phyloP scores from a whole-genome alignment of 2,113 vertebrate species.

The Heterotilapia buettikoferi region DNA sequence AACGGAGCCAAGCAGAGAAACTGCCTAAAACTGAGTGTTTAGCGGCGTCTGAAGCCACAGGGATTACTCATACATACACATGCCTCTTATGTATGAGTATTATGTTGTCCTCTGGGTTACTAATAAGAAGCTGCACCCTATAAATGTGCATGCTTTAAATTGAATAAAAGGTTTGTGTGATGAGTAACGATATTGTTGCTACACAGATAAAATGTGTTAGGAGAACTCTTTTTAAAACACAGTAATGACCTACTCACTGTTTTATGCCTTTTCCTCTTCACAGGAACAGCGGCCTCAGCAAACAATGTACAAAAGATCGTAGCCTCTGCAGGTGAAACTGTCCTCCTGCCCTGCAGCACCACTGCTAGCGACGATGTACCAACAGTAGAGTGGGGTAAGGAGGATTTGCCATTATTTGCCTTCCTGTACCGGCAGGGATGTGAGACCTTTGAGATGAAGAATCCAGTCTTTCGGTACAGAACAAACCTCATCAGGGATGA shows the following conservation, averaged over 20 bases:
- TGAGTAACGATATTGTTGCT: neutral
- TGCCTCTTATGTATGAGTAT: neutral
- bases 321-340: neutral
- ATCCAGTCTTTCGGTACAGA: neutral
- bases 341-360: neutral
- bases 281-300: fast-evolving
- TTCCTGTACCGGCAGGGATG: neutral
- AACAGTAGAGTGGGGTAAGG: neutral
- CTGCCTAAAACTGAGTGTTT: neutral
- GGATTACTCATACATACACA: fast-evolving
- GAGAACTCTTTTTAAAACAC: fast-evolving
- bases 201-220: neutral
- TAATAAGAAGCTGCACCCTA: fast-evolving
- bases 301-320: fast-evolving
- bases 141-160: neutral
- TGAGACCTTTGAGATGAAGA: neutral
- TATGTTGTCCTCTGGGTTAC: neutral
- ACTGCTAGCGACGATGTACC: fast-evolving
- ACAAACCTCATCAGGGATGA: neutral
- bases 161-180: neutral
- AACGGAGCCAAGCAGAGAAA: fast-evolving
- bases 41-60: fast-evolving
- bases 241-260: fast-evolving
- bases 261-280: fast-evolving
- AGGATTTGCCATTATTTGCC: neutral